phyloP scores from a whole-genome alignment of 1,140 invertebrate species.

The Lepidurus arcticus region DNA sequence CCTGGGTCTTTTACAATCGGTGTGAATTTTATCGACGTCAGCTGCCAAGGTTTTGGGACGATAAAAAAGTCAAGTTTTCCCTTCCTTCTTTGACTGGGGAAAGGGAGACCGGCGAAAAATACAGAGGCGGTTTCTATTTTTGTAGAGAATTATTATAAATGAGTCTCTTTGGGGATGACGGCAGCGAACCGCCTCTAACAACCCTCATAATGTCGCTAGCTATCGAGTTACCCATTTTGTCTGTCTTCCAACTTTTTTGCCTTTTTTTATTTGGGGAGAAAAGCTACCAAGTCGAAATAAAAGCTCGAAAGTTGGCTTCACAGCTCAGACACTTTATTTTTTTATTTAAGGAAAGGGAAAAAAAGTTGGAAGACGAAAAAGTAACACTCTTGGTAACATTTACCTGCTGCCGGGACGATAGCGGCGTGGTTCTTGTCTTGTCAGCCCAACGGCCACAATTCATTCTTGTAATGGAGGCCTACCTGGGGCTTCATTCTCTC shows the following conservation, averaged over 20 bases:
- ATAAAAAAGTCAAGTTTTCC: not conserved
- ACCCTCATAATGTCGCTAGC: slow-evolving; percentile 9
- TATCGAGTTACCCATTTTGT: slow-evolving; percentile 14
- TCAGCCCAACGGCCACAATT: slow-evolving; percentile 12
- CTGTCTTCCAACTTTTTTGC: not conserved
- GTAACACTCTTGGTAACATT: slow-evolving; percentile 14
- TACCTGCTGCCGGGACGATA: slow-evolving; percentile 16
- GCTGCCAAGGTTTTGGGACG: not conserved
- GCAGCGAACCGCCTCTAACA: slow-evolving; percentile 17
- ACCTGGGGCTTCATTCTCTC: slow-evolving; percentile 11
- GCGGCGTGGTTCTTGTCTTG: not conserved
- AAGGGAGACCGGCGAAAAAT: not conserved
- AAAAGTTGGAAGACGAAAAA: not conserved
- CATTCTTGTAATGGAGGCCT: slow-evolving; percentile 18
- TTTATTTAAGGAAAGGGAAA: not conserved
- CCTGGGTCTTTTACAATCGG: slow-evolving; percentile 17
- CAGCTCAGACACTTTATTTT: too few relatives aligned
- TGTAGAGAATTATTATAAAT: slow-evolving; percentile 22
- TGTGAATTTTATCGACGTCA: slow-evolving; percentile 7
- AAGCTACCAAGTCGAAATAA: too few relatives aligned
- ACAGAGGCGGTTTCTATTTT: slow-evolving; percentile 19
- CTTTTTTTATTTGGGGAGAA: not conserved
- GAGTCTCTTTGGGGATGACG: slow-evolving; percentile 3
- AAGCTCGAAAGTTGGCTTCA: too few relatives aligned
- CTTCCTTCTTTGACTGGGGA: not conserved